phyloP scores from a whole-genome alignment of 2,113 vertebrate genomes.

The Nerophis ophidion region DNA sequence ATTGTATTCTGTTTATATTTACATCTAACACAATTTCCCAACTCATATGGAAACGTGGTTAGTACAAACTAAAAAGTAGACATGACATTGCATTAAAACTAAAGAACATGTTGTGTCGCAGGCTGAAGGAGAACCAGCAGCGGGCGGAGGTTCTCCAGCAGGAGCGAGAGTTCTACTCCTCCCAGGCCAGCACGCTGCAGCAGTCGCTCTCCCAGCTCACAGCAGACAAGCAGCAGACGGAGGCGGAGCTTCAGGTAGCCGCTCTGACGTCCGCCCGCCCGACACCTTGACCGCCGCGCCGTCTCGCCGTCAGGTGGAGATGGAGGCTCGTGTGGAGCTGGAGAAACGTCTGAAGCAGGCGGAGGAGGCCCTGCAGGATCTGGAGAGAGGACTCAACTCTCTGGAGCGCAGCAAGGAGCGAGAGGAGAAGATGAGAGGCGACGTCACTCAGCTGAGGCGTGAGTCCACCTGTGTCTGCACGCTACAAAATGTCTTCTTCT shows the following conservation, averaged over 20 bases:
- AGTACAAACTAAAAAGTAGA: too few species aligned
- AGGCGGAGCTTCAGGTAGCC: conserved; percentile 88
- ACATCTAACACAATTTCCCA: too few species aligned
- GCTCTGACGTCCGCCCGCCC: not conserved
- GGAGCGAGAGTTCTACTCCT: conserved; percentile 87
- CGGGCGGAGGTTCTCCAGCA: conserved; percentile 80
- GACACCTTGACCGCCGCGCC: not conserved
- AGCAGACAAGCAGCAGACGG: conserved; percentile 85
- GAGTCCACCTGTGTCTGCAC: conserved; percentile 46
- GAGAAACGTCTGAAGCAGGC: conserved; percentile 84
- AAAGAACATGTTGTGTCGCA: conserved; percentile 53
- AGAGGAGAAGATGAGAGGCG: conserved; percentile 90
- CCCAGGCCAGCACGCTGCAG: conserved; percentile 84
- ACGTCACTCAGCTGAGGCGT: conserved; percentile 90
- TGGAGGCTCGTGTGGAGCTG: conserved; percentile 86
- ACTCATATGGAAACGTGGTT: too few species aligned
- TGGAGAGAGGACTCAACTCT: conserved; percentile 87
- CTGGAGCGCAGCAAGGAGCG: conserved; percentile 80
- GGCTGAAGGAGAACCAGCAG: conserved; percentile 85
- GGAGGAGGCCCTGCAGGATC: conserved; percentile 82
- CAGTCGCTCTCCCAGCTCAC: conserved; percentile 87
- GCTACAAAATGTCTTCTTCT: too few species aligned
- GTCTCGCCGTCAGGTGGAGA: conserved; percentile 70
- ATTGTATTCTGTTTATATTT: too few species aligned
- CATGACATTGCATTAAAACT: too few species aligned